Evolutionary conservation across 2,797 vertebrate species (phyloP).

Genomic region (Furcifer pardalis): DNA sequence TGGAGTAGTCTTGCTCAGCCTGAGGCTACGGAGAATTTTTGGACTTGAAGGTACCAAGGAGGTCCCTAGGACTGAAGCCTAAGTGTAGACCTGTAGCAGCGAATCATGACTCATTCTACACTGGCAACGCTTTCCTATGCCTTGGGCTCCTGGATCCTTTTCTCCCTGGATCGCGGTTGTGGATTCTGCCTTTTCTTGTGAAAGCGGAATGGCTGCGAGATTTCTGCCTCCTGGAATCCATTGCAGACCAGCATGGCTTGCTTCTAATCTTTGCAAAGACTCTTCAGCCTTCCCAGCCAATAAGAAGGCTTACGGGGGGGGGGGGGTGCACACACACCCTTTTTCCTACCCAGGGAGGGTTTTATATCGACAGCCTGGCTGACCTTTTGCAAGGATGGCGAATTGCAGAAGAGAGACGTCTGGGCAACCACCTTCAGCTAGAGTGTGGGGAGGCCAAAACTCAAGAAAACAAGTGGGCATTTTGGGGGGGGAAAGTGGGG

Average conservation of each 20-base stretch:
- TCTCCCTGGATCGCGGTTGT: neutral
- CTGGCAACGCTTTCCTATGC: no score
- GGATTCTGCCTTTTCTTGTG: neutral
- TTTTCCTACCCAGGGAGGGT: neutral
- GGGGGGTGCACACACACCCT: neutral
- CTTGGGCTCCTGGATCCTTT: neutral
- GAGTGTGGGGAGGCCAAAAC: neutral
- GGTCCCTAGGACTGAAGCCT: neutral
- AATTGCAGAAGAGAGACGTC: neutral
- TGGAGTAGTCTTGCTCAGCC: neutral
- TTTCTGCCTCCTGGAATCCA: neutral
- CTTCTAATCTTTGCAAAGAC: neutral
- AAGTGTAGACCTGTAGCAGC: no score
- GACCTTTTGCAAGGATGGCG: slow-evolving; percentile 21
- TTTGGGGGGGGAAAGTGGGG: neutral
- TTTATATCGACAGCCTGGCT: neutral
- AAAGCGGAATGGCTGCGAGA: neutral
- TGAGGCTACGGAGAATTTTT: neutral
- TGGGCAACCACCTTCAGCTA: neutral
- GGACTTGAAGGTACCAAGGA: neutral
- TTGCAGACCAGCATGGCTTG: neutral
- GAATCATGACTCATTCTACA: neutral
- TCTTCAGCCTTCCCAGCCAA: neutral
- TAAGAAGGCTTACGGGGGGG: neutral
- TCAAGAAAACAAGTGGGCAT: neutral